Evolutionary conservation across 1,140 invertebrate species (phyloP).

Genomic region (Mycetomoellerius zeteki): DNA sequence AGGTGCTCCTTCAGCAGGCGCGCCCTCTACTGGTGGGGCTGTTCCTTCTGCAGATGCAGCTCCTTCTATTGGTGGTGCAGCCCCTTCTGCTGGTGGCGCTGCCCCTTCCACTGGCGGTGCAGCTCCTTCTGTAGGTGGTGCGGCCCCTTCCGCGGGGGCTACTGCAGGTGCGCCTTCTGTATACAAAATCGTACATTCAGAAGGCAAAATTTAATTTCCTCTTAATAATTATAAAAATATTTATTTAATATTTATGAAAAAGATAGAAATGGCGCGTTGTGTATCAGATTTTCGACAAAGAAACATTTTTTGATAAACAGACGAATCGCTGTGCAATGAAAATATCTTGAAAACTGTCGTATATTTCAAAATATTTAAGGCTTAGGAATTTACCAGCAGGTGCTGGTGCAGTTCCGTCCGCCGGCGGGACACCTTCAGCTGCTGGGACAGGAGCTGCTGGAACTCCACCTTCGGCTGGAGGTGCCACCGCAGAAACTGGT

Average conservation of each 20-base stretch:
- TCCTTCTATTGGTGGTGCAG: constrained; percentile 80
- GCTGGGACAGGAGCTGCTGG: constrained; percentile 78
- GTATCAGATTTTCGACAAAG: neutral
- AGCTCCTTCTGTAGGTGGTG: constrained; percentile 69
- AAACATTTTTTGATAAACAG: neutral
- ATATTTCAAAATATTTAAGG: neutral
- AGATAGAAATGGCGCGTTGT: neutral
- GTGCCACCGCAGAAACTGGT: constrained; percentile 72
- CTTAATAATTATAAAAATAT: neutral
- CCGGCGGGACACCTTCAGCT: constrained; percentile 80
- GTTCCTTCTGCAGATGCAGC: constrained; percentile 79
- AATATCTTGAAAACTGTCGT: no score
- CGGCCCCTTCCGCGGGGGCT: neutral
- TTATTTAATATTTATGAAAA: neutral
- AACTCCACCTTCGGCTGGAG: constrained; percentile 80
- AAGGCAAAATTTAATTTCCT: neutral
- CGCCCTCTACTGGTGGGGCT: constrained; percentile 77
- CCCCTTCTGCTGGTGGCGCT: constrained; percentile 64
- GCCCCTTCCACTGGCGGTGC: constrained; percentile 80
- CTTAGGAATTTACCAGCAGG: constrained; percentile 62
- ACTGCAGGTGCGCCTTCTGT: constrained; percentile 18
- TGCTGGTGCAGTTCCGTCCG: constrained; percentile 81
- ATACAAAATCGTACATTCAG: neutral
- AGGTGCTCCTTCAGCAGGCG: constrained; percentile 76
- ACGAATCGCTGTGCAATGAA: neutral